phyloP scores from a whole-genome alignment of 2,888 invertebrate genomes.

The Tenthredo scrophulariae region DNA sequence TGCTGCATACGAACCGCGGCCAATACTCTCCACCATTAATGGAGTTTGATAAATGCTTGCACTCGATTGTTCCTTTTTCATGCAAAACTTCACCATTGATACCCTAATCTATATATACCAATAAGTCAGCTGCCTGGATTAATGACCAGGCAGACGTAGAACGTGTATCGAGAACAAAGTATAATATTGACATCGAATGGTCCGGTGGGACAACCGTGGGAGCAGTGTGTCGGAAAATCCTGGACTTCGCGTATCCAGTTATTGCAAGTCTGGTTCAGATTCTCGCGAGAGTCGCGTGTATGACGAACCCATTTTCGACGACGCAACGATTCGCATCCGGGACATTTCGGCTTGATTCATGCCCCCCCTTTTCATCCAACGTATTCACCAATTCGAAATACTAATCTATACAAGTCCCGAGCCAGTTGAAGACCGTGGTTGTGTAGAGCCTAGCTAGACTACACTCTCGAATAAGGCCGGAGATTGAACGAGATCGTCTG shows the following conservation, averaged over 20 bases:
- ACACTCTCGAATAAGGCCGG: neutral
- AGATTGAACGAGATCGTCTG: conserved; percentile 15
- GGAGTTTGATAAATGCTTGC: neutral
- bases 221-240: neutral
- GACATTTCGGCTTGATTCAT: neutral
- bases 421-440: neutral
- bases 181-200: conserved; percentile 3
- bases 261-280: neutral
- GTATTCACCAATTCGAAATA: neutral
- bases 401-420: neutral
- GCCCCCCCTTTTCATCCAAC: neutral
- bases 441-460: neutral
- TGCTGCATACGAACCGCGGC: neutral
- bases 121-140: neutral
- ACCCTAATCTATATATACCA: neutral
- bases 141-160: neutral
- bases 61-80: neutral
- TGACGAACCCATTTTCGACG: neutral
- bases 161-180: neutral
- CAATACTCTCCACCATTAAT: neutral
- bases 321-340: neutral
- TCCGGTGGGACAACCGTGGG: neutral
- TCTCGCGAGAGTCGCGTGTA: neutral
- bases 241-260: neutral
- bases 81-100: neutral